phyloP scores from a whole-genome alignment of 1,140 invertebrate species.

The Mactra quadrangularis region DNA sequence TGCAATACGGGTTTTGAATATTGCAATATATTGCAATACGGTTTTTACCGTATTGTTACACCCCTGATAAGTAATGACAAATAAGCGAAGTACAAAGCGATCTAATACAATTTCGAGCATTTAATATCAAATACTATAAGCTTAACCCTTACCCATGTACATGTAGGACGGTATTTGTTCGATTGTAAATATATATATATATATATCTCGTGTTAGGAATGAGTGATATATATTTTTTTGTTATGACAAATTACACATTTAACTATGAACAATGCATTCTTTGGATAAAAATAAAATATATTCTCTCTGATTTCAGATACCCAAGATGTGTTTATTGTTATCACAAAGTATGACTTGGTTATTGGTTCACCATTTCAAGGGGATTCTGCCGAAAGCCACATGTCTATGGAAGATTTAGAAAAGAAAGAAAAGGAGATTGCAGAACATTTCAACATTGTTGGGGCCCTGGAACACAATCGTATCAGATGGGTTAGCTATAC shows the following conservation, averaged over 20 bases:
- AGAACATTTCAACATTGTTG: no score
- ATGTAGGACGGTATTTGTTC: no score
- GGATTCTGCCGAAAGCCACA: background rate
- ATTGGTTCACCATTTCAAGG: background rate
- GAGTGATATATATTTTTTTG: background rate
- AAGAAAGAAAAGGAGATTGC: background rate
- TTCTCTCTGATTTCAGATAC: background rate
- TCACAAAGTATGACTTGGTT: conserved; percentile 26
- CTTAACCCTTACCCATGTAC: no score
- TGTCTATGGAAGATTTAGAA: background rate
- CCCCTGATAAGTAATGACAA: no score
- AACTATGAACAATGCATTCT: background rate
- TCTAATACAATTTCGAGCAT: no score
- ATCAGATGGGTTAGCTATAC: conserved; percentile 1
- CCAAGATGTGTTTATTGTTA: background rate
- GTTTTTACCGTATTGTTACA: no score
- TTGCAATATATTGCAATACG: no score
- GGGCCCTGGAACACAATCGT: background rate
- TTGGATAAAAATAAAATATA: background rate
- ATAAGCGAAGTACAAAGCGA: no score
- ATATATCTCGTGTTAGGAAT: background rate
- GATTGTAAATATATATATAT: background rate
- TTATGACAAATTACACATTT: background rate
- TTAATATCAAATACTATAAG: no score
- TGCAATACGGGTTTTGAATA: no score